phyloP scores from a whole-genome alignment of 1,140 invertebrate species.

The Bombus pyrosoma region DNA sequence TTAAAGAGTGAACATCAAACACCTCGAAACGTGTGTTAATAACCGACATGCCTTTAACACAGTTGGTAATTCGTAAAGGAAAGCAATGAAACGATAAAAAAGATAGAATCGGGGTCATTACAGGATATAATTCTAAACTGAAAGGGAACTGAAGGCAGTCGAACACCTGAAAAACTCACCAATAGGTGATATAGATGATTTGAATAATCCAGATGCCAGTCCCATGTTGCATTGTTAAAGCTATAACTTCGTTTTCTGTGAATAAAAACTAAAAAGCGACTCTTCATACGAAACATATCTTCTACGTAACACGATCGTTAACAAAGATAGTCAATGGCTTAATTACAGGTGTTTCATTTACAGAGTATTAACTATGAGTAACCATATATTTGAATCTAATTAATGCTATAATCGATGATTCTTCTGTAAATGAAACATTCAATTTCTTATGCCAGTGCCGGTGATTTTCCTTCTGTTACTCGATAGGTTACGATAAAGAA shows the following conservation, averaged over 20 bases:
- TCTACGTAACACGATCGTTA: conserved; percentile 56
- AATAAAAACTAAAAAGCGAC: conserved; percentile 64
- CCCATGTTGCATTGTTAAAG: conserved; percentile 62
- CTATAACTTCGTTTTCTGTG: conserved; percentile 55
- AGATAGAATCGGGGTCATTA: conserved; percentile 20
- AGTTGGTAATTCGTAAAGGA: conserved; percentile 22
- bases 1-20: conserved; percentile 66
- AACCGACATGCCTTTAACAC: conserved; percentile 67
- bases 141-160: conserved; percentile 48
- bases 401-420: background rate
- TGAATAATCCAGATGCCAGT: conserved; percentile 61
- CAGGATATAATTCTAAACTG: conserved; percentile 35
- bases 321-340: conserved; percentile 63
- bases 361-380: background rate
- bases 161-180: conserved; percentile 64
- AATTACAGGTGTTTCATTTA: conserved; percentile 56
- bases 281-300: conserved; percentile 56
- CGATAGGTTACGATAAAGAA: conserved; percentile 23
- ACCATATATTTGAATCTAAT: background rate
- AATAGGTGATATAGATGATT: conserved; percentile 45
- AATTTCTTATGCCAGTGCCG: conserved; percentile 61
- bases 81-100: background rate
- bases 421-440: conserved; percentile 58
- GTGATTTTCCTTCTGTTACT: conserved; percentile 52
- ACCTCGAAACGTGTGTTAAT: conserved; percentile 50